Evolutionary conservation across 2,797 vertebrate species (phyloP).

Genomic region (Rhincodon typus): DNA sequence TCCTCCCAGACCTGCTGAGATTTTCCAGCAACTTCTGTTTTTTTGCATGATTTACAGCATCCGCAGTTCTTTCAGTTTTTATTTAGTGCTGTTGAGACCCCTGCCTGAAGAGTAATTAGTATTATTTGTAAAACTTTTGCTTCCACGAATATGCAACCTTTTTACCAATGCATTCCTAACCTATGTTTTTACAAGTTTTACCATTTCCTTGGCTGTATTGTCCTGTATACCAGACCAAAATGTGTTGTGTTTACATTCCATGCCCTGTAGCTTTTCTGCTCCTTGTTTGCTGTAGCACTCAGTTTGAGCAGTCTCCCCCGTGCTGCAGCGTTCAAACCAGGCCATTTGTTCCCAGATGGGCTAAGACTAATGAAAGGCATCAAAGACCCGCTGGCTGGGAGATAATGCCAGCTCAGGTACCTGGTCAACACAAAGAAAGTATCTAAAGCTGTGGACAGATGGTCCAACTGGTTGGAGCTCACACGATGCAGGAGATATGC

Average conservation of each 20-base stretch:
- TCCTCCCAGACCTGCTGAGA: too few species aligned
- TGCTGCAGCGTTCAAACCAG: conserved; percentile 51
- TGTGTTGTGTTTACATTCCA: not conserved
- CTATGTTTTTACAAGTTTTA: not conserved
- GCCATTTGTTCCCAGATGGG: conserved; percentile 58
- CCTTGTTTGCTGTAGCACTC: not conserved
- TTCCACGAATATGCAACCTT: not conserved
- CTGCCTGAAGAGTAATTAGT: not conserved
- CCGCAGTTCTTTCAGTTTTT: too few species aligned
- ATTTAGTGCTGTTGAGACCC: not conserved
- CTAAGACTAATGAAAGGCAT: conserved; percentile 52
- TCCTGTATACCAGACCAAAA: not conserved
- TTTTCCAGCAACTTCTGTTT: too few species aligned
- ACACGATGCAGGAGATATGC: not conserved
- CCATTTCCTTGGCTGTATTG: not conserved
- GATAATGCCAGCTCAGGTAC: conserved; percentile 51
- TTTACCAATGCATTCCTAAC: not conserved
- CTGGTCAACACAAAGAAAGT: conserved; percentile 55
- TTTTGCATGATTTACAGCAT: too few species aligned
- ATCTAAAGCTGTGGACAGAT: conserved; percentile 56
- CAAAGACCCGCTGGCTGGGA: conserved; percentile 50
- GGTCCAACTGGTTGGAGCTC: conserved; percentile 43
- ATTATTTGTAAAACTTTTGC: not conserved
- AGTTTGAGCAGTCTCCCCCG: not conserved
- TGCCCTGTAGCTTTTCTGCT: not conserved